Conservation (phyloP, 1,140 invertebrate genomes). For the Ctenoplectra terminalis region DNA sequence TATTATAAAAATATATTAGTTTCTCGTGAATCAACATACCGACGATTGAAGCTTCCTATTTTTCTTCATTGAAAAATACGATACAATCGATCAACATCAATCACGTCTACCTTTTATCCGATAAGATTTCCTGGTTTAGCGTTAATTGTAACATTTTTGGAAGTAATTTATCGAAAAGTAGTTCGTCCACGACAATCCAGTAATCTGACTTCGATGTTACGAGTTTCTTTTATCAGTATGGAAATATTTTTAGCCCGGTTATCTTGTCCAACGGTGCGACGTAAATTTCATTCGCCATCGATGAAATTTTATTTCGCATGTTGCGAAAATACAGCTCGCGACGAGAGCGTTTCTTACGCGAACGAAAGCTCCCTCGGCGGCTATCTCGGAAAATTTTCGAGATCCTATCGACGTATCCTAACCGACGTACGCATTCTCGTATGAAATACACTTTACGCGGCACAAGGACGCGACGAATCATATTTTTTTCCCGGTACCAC, state of each 20-base stretch:
- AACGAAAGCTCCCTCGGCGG: too few species aligned
- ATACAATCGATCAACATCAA: too few species aligned
- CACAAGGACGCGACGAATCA: neutral
- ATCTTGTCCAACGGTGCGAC: neutral
- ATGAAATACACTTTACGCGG: neutral
- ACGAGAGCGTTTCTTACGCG: neutral
- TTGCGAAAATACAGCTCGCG: too few species aligned
- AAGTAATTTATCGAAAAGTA: neutral
- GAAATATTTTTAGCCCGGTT: constrained; percentile 8
- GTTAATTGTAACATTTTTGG: neutral
- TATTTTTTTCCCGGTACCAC: neutral
- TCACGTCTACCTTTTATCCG: too few species aligned
- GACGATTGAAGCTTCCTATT: too few species aligned
- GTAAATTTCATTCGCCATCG: neutral
- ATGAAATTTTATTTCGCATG: neutral
- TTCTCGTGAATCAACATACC: too few species aligned
- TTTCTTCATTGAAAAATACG: too few species aligned
- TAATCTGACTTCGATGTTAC: neutral
- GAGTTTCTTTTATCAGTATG: constrained; percentile 8
- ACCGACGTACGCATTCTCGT: neutral
- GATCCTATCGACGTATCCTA: neutral
- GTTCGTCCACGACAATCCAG: neutral
- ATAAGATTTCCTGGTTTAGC: too few species aligned
- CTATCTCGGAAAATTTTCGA: neutral
- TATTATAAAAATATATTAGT: too few species aligned